phyloP scores from a whole-genome alignment of 2,888 invertebrate species.

The Thera britannica region DNA sequence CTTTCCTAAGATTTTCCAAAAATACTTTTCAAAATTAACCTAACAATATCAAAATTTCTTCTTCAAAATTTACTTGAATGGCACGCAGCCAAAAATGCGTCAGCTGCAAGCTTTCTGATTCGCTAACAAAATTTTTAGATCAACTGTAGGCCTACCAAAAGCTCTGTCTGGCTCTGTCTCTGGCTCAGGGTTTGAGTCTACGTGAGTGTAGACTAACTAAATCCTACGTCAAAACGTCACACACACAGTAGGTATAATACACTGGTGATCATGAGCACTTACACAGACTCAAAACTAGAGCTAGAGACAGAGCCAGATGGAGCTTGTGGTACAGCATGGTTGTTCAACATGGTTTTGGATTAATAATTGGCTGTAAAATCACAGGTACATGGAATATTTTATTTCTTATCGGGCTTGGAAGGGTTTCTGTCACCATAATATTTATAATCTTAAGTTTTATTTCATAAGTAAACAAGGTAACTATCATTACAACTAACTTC shows the following conservation, averaged over 20 bases:
- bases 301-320: too few relatives aligned
- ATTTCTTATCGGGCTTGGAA: slow-evolving; percentile 33
- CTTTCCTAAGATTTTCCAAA: slow-evolving; percentile 32
- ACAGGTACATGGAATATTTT: slow-evolving; percentile 21
- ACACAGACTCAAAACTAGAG: too few relatives aligned
- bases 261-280: too few relatives aligned
- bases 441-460: slow-evolving; percentile 33
- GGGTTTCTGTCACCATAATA: slow-evolving; percentile 32
- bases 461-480: slow-evolving; percentile 24
- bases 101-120: slow-evolving; percentile 28
- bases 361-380: slow-evolving; percentile 40
- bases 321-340: background rate
- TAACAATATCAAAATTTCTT: slow-evolving; percentile 25
- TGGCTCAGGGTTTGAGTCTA: too few relatives aligned
- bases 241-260: too few relatives aligned
- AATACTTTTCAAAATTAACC: slow-evolving; percentile 34
- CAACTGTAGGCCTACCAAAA: slow-evolving; percentile 3
- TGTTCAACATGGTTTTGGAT: slow-evolving; percentile 33
- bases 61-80: slow-evolving; percentile 20
- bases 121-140: slow-evolving; percentile 37
- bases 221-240: too few relatives aligned
- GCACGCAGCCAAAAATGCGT: slow-evolving; percentile 13
- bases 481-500: slow-evolving; percentile 25
- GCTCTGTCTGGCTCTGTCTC: too few relatives aligned
- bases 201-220: too few relatives aligned